Evolutionary conservation across 2,888 invertebrate species (phyloP), one percentile per base, ranked within the genome.

Genomic region (Neria commutata): DNA sequence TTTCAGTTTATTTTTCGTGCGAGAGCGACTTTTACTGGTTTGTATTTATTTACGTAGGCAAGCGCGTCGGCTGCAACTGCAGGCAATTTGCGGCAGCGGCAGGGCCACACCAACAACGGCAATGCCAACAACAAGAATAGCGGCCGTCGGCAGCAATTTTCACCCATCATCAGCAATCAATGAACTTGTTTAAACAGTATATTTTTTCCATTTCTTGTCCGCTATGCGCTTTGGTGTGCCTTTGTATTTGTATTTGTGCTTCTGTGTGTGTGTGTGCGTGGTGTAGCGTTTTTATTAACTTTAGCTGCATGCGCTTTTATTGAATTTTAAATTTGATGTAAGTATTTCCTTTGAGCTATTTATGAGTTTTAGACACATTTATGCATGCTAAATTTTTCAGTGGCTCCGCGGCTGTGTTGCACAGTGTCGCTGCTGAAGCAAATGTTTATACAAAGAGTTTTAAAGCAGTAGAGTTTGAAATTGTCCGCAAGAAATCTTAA

Each of bases 121-220:
- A 8, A 11, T 29, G 29, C 6, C 11, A 29, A 29, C 6, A 29
- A 11, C 29, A 29, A 29, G n/a, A n/a, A n/a, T n/a, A 29, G 29
- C 29, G 6, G 37, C 37, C n/a, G n/a, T 37, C n/a, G 37, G 14
- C 8, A 64, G 64, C 62, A 64, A 66, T 64, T 66, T 66, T 64
- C 63, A 63, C 66, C 64, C 64, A 66, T 66, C 66, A 66, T 64
- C 66, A 66, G 63, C 66, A 66, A 66, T 66, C 66, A 63, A 66
- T 66, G 66, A 66, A 66, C 66, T 63, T 64, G 61, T 65, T 66
- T 60, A 64, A 63, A 66, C n/a, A 64, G 42, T 57, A 55, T 34
- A 58, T 49, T 49, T 57, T 53, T 58, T 45, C 45, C 33, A 29
- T 23, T 40, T 52, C 25, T 26, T 29, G 17, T 53, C 56, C 24